A percentile compares a stretch with the other conserved stretches of the same genome.
These are phyloP conservation scores for Notarius lentiginosus DNA, from an alignment of 2,113 vertebrate species.

Conservation along the genomic window DNA sequence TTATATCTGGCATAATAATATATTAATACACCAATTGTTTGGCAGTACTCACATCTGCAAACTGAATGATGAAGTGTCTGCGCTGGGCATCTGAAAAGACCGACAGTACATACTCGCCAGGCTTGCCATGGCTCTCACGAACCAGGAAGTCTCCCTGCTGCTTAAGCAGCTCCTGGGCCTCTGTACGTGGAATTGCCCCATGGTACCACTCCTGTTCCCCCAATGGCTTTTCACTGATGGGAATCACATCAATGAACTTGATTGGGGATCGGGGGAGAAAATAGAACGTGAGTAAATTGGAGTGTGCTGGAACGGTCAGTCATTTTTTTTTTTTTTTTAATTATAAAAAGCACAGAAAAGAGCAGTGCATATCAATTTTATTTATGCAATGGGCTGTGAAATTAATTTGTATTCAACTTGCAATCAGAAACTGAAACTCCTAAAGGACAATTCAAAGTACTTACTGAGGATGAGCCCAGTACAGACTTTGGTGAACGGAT, in stretches of 20 bases:
- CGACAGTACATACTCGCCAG: slow-evolving; percentile 98
- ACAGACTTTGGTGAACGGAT: slow-evolving; percentile 90
- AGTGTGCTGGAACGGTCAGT: not conserved
- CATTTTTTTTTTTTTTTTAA: not conserved
- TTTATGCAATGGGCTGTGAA: not conserved
- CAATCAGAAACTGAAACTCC: not conserved
- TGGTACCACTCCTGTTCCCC: slow-evolving; percentile 97
- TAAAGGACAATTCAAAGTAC: slow-evolving; percentile 52
- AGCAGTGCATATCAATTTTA: not conserved
- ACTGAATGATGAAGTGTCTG: slow-evolving; percentile 98
- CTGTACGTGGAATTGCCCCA: slow-evolving; percentile 91
- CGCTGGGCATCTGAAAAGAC: slow-evolving; percentile 94
- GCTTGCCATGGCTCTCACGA: slow-evolving; percentile 95
- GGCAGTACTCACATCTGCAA: slow-evolving; percentile 80
- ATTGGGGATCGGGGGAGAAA: slow-evolving; percentile 36
- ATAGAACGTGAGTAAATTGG: not conserved
- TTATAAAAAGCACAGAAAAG: not conserved
- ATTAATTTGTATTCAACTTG: not conserved
- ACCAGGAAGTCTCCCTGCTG: slow-evolving; percentile 97
- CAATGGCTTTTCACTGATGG: slow-evolving; percentile 87
- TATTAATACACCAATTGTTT: not conserved
- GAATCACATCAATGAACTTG: slow-evolving; percentile 88
- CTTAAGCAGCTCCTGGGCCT: slow-evolving; percentile 93
- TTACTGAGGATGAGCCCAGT: slow-evolving; percentile 87
- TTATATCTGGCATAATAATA: not conserved